A percentile compares a stretch with the other conserved stretches of the same genome.
These are phyloP conservation scores for Montipora capitata DNA, from an alignment of 92 coral and sea anemone genomes.

Conservation along the genomic window DNA sequence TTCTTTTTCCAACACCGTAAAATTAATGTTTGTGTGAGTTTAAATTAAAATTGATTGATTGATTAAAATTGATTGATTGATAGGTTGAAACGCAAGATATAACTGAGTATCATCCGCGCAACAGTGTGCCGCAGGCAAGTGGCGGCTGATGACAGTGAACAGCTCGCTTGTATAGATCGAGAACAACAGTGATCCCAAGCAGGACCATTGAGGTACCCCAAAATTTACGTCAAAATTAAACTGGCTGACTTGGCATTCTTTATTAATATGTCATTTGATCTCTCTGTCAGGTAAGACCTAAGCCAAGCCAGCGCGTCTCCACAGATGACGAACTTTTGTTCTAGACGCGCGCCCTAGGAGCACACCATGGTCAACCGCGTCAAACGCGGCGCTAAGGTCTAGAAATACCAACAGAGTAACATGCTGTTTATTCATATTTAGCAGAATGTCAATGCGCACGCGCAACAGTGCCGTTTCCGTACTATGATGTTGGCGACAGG, in stretches of 20 bases:
- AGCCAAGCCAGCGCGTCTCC: constrained; percentile 33
- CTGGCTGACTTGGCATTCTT: constrained; percentile 3
- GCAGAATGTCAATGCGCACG: constrained; percentile 34
- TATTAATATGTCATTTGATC: constrained; percentile 16
- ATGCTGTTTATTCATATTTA: constrained; percentile 36
- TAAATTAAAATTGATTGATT: too few species aligned
- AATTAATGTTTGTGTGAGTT: too few species aligned
- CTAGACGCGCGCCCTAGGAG: constrained; percentile 24
- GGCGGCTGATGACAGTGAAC: constrained; percentile 15
- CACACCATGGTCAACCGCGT: constrained; percentile 31
- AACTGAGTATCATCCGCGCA: constrained; percentile 14
- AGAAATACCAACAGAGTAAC: constrained; percentile 40
- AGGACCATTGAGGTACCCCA: constrained; percentile 34
- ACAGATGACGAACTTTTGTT: constrained; percentile 21
- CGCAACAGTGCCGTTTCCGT: constrained; percentile 10
- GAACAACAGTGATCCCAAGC: constrained; percentile 39
- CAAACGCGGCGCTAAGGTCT: constrained; percentile 38
- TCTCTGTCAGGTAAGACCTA: constrained; percentile 32
- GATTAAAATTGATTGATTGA: too few species aligned
- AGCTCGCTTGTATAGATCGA: constrained; percentile 17
- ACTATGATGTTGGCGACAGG: constrained; percentile 3
- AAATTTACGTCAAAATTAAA: constrained; percentile 5
- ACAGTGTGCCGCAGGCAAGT: constrained; percentile 10
- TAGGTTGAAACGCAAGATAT: background rate
- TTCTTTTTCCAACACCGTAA: too few species aligned